Evolutionary conservation across 2,113 vertebrate species (phyloP).

Genomic region (Psittacula cyanocephala): DNA sequence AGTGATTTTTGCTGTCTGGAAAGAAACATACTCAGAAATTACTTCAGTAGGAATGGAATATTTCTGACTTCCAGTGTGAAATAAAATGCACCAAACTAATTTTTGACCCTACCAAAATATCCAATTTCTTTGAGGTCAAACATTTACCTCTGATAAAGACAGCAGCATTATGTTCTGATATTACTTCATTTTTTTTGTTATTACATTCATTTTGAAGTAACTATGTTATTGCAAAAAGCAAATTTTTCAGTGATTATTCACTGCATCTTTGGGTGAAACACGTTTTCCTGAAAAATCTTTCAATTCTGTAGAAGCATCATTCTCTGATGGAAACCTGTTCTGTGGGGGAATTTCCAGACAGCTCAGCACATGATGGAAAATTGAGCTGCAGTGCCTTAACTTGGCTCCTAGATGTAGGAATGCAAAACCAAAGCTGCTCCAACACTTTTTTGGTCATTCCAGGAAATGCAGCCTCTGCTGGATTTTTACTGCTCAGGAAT

Average conservation of each 20-base stretch:
- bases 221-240: not conserved
- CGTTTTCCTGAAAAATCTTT: not conserved
- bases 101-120: not conserved
- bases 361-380: not conserved
- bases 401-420: not conserved
- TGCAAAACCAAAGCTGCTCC: not conserved
- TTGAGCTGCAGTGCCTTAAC: not conserved
- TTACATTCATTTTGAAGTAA: not conserved
- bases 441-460: not conserved
- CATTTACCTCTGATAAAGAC: not conserved
- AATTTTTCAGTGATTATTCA: not conserved
- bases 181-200: not conserved
- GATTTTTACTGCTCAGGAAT: not conserved
- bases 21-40: not conserved
- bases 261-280: not conserved
- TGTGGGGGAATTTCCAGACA: not conserved
- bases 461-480: not conserved
- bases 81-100: not conserved
- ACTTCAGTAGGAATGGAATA: not conserved
- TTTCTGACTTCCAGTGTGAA: not conserved
- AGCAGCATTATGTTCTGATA: not conserved
- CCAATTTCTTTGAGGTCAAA: not conserved
- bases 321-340: not conserved
- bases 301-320: not conserved
- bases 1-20: not conserved